Evolutionary conservation across 2,888 invertebrate genomes (phyloP), one percentile per base, ranked within the genome.

Genomic region (Cremastinae sp.): DNA sequence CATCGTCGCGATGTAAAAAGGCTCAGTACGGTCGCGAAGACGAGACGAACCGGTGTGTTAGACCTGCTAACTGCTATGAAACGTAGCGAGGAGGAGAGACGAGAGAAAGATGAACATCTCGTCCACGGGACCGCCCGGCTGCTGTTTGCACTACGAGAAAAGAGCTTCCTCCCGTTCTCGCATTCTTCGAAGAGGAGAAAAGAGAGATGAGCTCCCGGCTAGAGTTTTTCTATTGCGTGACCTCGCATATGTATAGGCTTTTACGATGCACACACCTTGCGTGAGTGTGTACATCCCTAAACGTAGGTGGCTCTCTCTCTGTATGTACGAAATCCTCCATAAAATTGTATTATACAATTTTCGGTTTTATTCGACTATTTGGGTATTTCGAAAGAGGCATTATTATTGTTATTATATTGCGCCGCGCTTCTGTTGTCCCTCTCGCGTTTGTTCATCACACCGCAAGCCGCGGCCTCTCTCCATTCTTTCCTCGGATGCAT

Each of bases 101-200:
- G 47, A 16, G 34, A 16, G 54, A 20, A 12, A 61, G 61, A 47
- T 56, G 59, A 51, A 53, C 41, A 51, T 49, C 45, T 49, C 47
- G 36, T 47, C 36, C 61, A 28, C 28, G 28, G 54, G 71, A 71
- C 61, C 58, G 66, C 66, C 71, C 61, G 59, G 70, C 18, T 61
- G 65, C 49, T 75, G 75, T 75, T 71, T 71, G 71, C 75, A 76
- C 72, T 79, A 20, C 59, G 75, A 70, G 68, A 75, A 76, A 59
- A 72, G 70, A 72, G 70, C 61, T 41, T 41, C 34, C 10, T 18
- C 10, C 64, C 38, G 20, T 12, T 62, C 68, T 58, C 71, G 43
- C 49, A 28, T 74, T 43, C 76, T 53, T 59, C 54, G 66, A 62
- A 20, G 41, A 64, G 70, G 68, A 71, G 61, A 73, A 69, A 36